Evolutionary conservation across 2,888 invertebrate species (phyloP).

Genomic region (Sussaba pulchella): DNA sequence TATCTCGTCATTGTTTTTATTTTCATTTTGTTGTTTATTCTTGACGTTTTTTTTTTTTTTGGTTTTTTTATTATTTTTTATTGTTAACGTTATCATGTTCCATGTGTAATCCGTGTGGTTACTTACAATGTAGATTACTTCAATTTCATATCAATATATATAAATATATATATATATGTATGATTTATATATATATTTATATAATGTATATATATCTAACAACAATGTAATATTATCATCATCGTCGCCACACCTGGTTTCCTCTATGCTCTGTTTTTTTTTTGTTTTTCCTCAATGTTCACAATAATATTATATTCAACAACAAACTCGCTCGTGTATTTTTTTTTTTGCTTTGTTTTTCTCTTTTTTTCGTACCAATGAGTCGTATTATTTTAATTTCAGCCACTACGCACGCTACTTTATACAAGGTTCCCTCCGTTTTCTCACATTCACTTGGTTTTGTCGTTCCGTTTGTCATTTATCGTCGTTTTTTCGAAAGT

Average conservation of each 20-base stretch:
- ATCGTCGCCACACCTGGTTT: conserved; percentile 71
- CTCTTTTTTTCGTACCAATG: conserved; percentile 58
- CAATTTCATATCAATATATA: conserved; percentile 79
- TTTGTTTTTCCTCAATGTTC: conserved; percentile 72
- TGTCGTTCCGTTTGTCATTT: conserved; percentile 52
- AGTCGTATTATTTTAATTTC: conserved; percentile 59
- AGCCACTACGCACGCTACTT: conserved; percentile 76
- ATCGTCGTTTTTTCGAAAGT: conserved; percentile 39
- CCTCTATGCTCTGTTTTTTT: conserved; percentile 61
- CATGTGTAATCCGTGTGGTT: conserved; percentile 57
- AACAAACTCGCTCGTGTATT: conserved; percentile 79
- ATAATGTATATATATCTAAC: conserved; percentile 82
- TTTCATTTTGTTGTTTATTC: no score
- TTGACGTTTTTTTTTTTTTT: not conserved
- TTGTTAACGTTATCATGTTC: conserved; percentile 57
- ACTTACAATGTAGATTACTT: conserved; percentile 70
- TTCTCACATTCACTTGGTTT: conserved; percentile 56
- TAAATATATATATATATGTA: conserved; percentile 66
- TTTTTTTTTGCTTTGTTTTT: no score
- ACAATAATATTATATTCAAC: conserved; percentile 81
- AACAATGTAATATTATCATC: conserved; percentile 83
- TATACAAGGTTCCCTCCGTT: conserved; percentile 73
- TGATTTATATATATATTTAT: conserved; percentile 70
- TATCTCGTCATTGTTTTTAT: conserved; percentile 9
- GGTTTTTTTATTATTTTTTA: conserved; percentile 41